Conservation (phyloP, 2,797 vertebrate species). For the Sarcoramphus papa region DNA sequence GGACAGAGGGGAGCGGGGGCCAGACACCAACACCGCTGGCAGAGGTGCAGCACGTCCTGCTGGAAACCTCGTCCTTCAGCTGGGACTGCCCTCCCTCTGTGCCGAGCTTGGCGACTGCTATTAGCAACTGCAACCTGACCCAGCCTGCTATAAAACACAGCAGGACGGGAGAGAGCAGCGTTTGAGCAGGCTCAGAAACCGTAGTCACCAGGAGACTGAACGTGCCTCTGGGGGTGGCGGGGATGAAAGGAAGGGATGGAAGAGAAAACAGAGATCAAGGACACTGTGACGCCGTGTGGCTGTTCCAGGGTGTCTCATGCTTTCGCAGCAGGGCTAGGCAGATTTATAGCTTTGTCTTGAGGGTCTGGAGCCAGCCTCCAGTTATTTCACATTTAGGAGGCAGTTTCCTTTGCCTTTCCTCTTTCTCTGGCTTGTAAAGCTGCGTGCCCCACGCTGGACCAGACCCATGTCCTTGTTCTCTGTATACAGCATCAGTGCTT, state of each 20-base stretch:
- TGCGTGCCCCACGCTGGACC: background rate
- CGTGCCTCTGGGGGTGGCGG: background rate
- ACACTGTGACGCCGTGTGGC: background rate
- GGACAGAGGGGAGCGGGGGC: background rate
- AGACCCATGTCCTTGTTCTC: background rate
- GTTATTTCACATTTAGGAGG: background rate
- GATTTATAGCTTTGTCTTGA: slow-evolving; percentile 38
- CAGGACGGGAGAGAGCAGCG: background rate
- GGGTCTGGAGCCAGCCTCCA: slow-evolving; percentile 6
- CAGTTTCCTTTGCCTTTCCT: background rate
- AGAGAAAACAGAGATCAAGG: slow-evolving; percentile 40
- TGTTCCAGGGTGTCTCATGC: slow-evolving; percentile 3
- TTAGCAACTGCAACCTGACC: background rate
- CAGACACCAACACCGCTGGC: accelerated
- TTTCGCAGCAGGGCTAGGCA: background rate
- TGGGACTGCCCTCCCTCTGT: background rate
- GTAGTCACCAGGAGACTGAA: background rate
- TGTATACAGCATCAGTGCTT: background rate
- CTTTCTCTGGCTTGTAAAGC: background rate
- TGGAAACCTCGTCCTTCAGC: background rate
- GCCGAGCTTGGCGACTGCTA: background rate
- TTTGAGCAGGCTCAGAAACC: background rate
- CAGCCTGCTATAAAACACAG: background rate
- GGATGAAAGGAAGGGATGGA: background rate
- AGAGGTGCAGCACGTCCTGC: background rate